Evolutionary conservation across 2,888 invertebrate species (phyloP).

Genomic region (Auanema freiburgensis): DNA sequence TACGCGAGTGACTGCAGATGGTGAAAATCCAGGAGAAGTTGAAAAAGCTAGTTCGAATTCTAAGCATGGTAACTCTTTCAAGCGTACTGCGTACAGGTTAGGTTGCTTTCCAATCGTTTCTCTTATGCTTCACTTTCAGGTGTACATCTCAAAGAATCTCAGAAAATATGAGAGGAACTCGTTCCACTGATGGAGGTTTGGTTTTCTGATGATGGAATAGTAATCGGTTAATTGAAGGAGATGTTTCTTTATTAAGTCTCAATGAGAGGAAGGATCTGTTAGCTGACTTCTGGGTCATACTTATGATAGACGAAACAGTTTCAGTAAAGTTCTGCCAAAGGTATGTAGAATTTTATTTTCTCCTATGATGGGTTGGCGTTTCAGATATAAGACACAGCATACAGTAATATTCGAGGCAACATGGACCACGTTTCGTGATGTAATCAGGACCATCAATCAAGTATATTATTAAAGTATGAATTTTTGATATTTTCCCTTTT

Average conservation of each 20-base stretch:
- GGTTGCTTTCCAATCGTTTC: no score
- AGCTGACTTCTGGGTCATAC: conserved; percentile 57
- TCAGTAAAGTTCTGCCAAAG: conserved; percentile 26
- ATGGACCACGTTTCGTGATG: conserved; percentile 25
- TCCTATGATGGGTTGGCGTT: background rate
- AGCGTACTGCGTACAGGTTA: no score
- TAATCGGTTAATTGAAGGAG: background rate
- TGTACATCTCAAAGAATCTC: no score
- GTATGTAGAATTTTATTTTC: background rate
- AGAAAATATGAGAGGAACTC: no score
- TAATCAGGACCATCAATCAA: conserved; percentile 33
- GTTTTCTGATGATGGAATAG: no score
- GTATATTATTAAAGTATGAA: background rate
- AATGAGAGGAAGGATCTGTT: conserved; percentile 15
- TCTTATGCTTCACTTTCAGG: no score
- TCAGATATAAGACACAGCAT: conserved; percentile 23
- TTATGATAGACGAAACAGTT: conserved; percentile 34
- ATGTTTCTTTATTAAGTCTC: conserved; percentile 6
- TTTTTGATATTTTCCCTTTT: background rate
- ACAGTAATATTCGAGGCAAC: conserved; percentile 13
- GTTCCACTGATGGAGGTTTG: no score
- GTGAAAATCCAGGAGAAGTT: no score
- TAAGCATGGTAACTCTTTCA: no score
- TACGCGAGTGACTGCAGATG: no score
- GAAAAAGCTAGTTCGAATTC: no score